Conservation (phyloP, 2,113 vertebrate species). For the Deroptyus accipitrinus region DNA sequence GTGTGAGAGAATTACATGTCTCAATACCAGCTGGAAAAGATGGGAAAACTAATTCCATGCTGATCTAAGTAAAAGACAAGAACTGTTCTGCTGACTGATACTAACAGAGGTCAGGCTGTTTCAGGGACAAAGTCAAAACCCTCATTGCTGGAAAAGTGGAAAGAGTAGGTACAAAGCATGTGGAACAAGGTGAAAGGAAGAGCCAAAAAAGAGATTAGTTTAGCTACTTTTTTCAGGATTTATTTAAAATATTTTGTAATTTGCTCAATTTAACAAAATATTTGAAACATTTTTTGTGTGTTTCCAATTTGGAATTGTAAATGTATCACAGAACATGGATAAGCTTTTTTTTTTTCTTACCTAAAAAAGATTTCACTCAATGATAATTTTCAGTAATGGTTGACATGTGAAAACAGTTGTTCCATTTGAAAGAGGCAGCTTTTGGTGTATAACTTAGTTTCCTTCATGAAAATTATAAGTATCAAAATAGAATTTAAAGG, state of each 20-base stretch:
- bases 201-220: not conserved
- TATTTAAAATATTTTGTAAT: not conserved
- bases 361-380: not conserved
- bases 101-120: not conserved
- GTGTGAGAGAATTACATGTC: not conserved
- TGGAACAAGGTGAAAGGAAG: not conserved
- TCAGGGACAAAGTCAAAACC: not conserved
- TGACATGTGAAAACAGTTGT: not conserved
- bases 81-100: not conserved
- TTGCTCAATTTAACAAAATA: not conserved
- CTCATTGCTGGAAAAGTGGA: not conserved
- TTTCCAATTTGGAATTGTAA: not conserved
- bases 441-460: not conserved
- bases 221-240: not conserved
- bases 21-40: not conserved
- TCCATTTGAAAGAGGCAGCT: not conserved
- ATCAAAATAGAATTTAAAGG: not conserved
- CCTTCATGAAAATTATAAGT: not conserved
- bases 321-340: not conserved
- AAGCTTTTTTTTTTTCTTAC: not conserved
- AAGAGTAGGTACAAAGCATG: not conserved
- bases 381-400: not conserved
- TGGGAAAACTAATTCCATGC: not conserved
- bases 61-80: not conserved
- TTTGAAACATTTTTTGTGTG: not conserved